Evolutionary conservation across 1,140 invertebrate genomes (phyloP).

Genomic region (Phocides pigmalion): DNA sequence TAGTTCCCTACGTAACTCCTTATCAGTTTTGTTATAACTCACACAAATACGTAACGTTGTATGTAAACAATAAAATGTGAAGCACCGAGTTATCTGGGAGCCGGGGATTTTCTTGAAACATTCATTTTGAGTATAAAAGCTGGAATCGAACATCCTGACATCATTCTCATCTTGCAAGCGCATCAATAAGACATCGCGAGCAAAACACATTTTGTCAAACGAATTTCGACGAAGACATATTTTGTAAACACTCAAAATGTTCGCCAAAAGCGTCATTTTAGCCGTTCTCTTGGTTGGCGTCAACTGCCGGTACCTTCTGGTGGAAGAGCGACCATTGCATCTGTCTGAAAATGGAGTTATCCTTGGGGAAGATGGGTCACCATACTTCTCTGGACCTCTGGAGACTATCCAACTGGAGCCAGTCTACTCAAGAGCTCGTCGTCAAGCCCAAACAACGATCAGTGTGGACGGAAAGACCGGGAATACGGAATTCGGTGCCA

Average conservation of each 20-base stretch:
- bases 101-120: background rate
- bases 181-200: background rate
- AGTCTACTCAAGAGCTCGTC: background rate
- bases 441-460: background rate
- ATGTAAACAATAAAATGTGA: background rate
- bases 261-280: background rate
- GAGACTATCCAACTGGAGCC: background rate
- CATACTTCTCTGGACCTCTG: background rate
- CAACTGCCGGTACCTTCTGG: constrained; percentile 5
- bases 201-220: background rate
- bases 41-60: background rate
- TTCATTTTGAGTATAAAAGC: background rate
- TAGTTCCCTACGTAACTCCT: background rate
- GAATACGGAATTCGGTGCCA: background rate
- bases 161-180: background rate
- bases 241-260: background rate
- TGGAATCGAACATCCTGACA: background rate
- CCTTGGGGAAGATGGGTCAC: background rate
- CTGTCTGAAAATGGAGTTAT: background rate
- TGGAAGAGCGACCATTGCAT: background rate
- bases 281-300: background rate
- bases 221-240: too few relatives aligned
- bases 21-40: background rate
- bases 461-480: background rate
- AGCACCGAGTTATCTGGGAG: background rate